These are phyloP conservation scores for Homalodisca vitripennis DNA, from an alignment of 1,140 invertebrate genomes.

Conservation along the genomic window DNA sequence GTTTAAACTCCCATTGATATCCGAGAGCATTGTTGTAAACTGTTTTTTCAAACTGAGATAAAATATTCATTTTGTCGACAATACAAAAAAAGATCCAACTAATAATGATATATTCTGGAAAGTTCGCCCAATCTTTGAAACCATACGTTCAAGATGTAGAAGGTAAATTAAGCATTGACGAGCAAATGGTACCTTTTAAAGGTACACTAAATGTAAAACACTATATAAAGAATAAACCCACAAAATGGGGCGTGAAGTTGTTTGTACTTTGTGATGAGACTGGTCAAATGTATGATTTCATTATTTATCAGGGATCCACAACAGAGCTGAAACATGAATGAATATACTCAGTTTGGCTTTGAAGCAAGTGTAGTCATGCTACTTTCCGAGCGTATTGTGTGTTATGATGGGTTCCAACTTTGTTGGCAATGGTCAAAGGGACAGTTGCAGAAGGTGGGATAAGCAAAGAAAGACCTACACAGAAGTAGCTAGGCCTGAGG, in stretches of 20 bases:
- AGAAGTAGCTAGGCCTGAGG: no score
- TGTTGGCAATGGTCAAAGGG: no score
- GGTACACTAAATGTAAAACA: slow-evolving; percentile 39
- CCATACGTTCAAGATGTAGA: slow-evolving; percentile 30
- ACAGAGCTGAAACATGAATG: slow-evolving; percentile 17
- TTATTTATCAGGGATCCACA: slow-evolving; percentile 11
- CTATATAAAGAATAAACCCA: slow-evolving; percentile 36
- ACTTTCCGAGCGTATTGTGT: no score
- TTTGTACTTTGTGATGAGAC: slow-evolving; percentile 39
- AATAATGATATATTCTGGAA: slow-evolving; percentile 28
- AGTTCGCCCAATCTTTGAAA: slow-evolving; percentile 29
- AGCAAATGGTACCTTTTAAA: slow-evolving; percentile 45
- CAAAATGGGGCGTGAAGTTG: slow-evolving; percentile 36
- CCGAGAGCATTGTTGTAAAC: no score
- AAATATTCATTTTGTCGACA: no score
- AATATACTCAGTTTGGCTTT: slow-evolving; percentile 26
- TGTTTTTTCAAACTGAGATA: no score
- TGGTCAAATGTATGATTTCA: slow-evolving; percentile 41
- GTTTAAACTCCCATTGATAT: no score
- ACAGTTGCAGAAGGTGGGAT: no score
- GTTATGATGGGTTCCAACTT: no score
- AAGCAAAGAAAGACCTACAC: no score
- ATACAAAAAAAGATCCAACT: not conserved
- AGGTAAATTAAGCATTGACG: slow-evolving; percentile 39
- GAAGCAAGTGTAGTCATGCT: slow-evolving; percentile 19